A percentile compares a stretch with the other conserved stretches of the same genome.
Evolutionary conservation across 2,888 invertebrate species (phyloP).

Genomic region (Pammene aurita): DNA sequence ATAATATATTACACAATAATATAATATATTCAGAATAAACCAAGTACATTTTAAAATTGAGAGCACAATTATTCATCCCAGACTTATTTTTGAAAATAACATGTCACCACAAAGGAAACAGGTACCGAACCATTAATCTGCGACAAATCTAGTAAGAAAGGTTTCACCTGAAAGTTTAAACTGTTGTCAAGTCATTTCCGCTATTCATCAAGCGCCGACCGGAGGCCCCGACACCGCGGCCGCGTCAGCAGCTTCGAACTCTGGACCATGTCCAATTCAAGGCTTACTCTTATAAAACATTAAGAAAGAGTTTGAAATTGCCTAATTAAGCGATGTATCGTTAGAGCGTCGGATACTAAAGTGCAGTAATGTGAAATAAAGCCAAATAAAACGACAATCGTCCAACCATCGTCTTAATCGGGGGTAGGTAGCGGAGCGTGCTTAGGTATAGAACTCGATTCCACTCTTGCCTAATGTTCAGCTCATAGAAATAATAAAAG

Average conservation of each 20-base stretch:
- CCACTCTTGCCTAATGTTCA: too few relatives aligned
- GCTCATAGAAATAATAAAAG: too few relatives aligned
- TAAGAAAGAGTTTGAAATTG: background rate
- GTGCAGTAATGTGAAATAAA: too few relatives aligned
- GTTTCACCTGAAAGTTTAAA: constrained; percentile 35
- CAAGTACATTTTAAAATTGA: too few relatives aligned
- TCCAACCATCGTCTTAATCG: too few relatives aligned
- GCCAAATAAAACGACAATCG: too few relatives aligned
- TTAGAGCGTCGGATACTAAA: background rate
- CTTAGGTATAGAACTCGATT: too few relatives aligned
- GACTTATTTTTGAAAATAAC: background rate
- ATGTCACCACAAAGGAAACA: background rate
- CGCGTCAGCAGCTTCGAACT: constrained; percentile 62
- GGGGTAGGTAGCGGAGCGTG: too few relatives aligned
- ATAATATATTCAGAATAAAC: too few relatives aligned
- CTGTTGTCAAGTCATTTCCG: constrained; percentile 42
- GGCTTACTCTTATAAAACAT: constrained; percentile 2
- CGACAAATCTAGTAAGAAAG: constrained; percentile 19
- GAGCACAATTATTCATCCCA: background rate
- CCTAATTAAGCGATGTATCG: constrained; percentile 3
- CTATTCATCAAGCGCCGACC: constrained; percentile 61
- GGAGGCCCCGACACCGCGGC: constrained; percentile 53
- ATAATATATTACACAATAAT: too few relatives aligned
- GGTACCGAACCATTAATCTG: constrained; percentile 8
- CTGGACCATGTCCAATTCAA: constrained; percentile 23